Base-by-base conservation (phyloP, 2,888 invertebrate genomes). In the Blera fallax region DNA sequence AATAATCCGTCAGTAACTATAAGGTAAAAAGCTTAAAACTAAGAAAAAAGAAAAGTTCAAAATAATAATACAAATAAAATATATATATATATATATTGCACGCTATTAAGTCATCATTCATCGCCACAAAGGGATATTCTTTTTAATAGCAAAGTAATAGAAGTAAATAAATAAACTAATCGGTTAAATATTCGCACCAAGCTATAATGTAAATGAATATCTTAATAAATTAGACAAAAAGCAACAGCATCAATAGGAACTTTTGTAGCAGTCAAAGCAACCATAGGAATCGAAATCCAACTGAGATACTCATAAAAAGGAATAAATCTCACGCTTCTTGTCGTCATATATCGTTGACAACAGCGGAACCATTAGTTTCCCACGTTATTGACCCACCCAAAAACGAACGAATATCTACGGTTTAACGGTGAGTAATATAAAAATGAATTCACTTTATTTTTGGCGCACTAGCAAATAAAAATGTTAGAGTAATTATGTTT, bases 361-460 rank as follows among this genome's bases (percentile, higher is more conserved):
- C 65, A 54, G n/a, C 84, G 69, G 64, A 79, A 80, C 64, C 87
- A 87, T 76, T 87, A 67, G 29, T 83, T 77, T 77, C 64, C 52
- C 69, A 85, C 80, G 78, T 70, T 80, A 88, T 87, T 89, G 87
- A 88, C 87, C 87, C 88, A 87, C 88, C 87, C 87, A 87, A 87
- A 79, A 77, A 88, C 87, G 78, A 87, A 87, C 87, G 87, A 88
- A 76, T 76, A 87, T 87, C 87, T 87, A 82, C 81, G 82, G 87
- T 85, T 89, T 88, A 87, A 89, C 88, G 88, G 88, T 89, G 83
- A 87, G 87, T 84, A 40, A 18, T 29, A 27, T 37, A 3, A 16
- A 52, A 16, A 24, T 62, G n/a, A 62, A 34, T 34, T 24, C 8
- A 8, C 60, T 32, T 52, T 50, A 43, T 21, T 14, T 11, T 43